Evolutionary conservation across 2,888 invertebrate species (phyloP).

Genomic region (Muscina levida): DNA sequence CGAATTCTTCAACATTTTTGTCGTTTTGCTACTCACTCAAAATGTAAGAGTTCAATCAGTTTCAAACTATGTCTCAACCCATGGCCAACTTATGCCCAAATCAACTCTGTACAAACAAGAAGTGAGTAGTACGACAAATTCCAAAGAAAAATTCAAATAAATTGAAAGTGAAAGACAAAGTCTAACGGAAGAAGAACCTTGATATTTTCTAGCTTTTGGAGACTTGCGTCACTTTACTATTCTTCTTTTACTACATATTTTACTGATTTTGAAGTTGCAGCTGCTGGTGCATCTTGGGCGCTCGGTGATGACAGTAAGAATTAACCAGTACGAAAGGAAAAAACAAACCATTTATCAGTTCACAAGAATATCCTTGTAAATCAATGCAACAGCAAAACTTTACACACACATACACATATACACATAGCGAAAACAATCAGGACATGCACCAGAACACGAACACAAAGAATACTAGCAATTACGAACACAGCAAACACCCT

Average conservation of each 20-base stretch:
- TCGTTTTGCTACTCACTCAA: no score
- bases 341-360: slow-evolving; percentile 69
- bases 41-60: no score
- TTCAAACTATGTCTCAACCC: no score
- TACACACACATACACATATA: background rate
- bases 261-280: background rate
- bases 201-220: background rate
- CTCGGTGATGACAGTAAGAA: slow-evolving; percentile 31
- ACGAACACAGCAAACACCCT: background rate
- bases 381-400: slow-evolving; percentile 57
- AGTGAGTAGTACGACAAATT: no score
- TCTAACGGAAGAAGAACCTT: slow-evolving; percentile 20
- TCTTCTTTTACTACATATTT: background rate
- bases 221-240: slow-evolving; percentile 24
- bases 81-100: no score
- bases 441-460: background rate
- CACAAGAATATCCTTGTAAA: slow-evolving; percentile 64
- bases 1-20: no score
- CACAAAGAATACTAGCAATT: background rate
- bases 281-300: background rate
- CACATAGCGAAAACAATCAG: background rate
- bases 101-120: no score
- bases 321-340: slow-evolving; percentile 64
- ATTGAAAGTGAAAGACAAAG: no score
- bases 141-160: no score